Evolutionary conservation across 2,113 vertebrate species (phyloP), one percentile per base, ranked within the genome.

Genomic region (Xerus inauris): DNA sequence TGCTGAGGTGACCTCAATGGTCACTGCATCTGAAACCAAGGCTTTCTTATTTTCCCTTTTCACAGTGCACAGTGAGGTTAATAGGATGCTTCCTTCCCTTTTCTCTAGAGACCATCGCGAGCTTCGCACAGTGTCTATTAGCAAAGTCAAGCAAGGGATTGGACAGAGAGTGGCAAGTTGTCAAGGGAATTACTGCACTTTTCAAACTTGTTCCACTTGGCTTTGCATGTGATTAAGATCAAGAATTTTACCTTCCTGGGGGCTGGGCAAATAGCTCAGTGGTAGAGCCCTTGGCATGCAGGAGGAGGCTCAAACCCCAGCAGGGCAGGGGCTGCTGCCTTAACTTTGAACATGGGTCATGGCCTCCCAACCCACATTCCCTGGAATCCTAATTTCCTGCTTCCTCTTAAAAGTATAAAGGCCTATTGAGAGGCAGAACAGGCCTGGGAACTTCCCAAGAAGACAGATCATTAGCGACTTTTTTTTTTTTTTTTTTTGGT

Each of bases 351-450:
- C 79, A n/a, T 82, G 51, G 35, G 30, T 42, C 73, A 28, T 8
- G 59, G n/a, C 45, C 14, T 96, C 38, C 22, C 17, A 3, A 57
- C 2, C 19, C 22, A 42, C 71, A 19, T 75, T 90, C 84, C 71
- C 88, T 65, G 17, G 26, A 89, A 94, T 95, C 91, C 49, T 94
- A 67, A 79, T 45, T 82, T 97, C 72, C 87, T 95, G 67, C 51
- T 94, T 85, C 72, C 87, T 93, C 64, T 87, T 77, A 65, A 83
- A 87, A 22, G 20, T 40, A 85, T 67, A 67, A 83, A 88, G 62
- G 13, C 38, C 64, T 67, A 94, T 80, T 72, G 67, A 84, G 49
- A 83, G 28, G 4, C 12, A 92, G 65, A 85, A 89, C 10, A 69
- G 82, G 22, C 62, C 12, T n/a, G 62, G 57, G 35, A 77, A 73